A percentile compares a stretch with the other conserved stretches of the same genome.
These are phyloP conservation scores for Lemur catta DNA, from an alignment of 2,797 vertebrate genomes.

Conservation along the genomic window DNA sequence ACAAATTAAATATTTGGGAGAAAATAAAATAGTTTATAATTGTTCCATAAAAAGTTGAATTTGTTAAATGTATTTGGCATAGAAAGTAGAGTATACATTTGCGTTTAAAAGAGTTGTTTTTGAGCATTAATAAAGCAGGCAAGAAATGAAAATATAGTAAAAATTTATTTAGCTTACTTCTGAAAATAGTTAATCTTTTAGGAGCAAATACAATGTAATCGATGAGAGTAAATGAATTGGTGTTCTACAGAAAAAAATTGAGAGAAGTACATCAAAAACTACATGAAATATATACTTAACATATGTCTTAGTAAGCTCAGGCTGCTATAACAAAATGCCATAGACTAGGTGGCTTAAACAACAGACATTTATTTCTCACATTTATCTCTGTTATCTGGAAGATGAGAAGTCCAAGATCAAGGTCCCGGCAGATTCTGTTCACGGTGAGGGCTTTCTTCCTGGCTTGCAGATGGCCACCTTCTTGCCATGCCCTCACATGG, in stretches of 20 bases:
- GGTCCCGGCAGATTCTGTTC: not conserved
- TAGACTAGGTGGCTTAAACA: not conserved
- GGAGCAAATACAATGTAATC: not conserved
- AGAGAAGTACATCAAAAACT: not conserved
- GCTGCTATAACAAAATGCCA: not conserved
- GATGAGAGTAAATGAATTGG: not conserved
- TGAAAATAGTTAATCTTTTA: not conserved
- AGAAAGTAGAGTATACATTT: not conserved
- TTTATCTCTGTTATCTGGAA: not conserved
- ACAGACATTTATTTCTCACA: not conserved
- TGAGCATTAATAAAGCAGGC: not conserved
- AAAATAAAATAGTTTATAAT: not conserved
- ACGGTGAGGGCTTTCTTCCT: not conserved
- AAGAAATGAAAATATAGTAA: not conserved
- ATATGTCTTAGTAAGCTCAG: not conserved
- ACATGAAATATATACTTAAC: not conserved
- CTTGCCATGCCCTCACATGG: not conserved
- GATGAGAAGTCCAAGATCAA: not conserved
- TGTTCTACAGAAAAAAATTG: not conserved
- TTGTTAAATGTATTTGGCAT: not conserved
- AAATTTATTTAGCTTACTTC: not conserved
- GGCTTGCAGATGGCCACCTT: not conserved
- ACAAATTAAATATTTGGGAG: constrained; percentile 3
- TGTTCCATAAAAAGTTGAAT: constrained; percentile 10
- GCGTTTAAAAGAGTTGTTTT: not conserved